Conservation (phyloP, 2,113 vertebrate genomes). For the Thunnus thynnus region DNA sequence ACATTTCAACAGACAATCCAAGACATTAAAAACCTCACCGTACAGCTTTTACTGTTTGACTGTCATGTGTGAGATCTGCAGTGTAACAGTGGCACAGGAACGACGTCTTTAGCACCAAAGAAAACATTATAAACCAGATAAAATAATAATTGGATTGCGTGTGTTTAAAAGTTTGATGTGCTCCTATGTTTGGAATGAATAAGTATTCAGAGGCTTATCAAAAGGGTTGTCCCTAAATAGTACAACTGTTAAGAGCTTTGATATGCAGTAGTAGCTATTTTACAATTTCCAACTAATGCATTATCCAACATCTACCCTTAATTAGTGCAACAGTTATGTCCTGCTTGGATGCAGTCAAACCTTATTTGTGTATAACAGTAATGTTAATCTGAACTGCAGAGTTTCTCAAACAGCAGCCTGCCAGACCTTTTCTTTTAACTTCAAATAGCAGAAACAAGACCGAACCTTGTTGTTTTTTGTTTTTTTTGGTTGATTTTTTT, state of each 20-base stretch:
- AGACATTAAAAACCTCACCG: too few relatives aligned
- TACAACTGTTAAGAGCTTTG: background rate
- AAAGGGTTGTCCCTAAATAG: background rate
- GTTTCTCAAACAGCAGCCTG: conserved; percentile 1
- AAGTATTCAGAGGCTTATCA: background rate
- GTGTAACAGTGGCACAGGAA: background rate
- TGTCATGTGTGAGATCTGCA: background rate
- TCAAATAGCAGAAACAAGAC: conserved; percentile 15
- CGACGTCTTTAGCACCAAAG: background rate
- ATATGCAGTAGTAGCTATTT: background rate
- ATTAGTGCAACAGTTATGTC: conserved; percentile 30
- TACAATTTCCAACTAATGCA: conserved; percentile 1
- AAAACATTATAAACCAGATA: background rate
- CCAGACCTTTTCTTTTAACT: conserved; percentile 34
- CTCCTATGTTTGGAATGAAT: background rate
- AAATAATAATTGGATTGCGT: background rate
- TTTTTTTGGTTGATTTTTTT: background rate
- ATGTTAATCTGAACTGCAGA: conserved; percentile 9
- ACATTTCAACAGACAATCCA: background rate
- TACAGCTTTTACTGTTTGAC: background rate
- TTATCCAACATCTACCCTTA: conserved; percentile 11
- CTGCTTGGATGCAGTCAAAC: conserved; percentile 17
- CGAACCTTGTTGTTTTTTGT: background rate
- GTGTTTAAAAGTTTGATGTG: background rate
- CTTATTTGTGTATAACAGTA: conserved; percentile 8